Base-by-base conservation (phyloP, 2,797 vertebrate species). In the Hipposideros larvatus region DNA sequence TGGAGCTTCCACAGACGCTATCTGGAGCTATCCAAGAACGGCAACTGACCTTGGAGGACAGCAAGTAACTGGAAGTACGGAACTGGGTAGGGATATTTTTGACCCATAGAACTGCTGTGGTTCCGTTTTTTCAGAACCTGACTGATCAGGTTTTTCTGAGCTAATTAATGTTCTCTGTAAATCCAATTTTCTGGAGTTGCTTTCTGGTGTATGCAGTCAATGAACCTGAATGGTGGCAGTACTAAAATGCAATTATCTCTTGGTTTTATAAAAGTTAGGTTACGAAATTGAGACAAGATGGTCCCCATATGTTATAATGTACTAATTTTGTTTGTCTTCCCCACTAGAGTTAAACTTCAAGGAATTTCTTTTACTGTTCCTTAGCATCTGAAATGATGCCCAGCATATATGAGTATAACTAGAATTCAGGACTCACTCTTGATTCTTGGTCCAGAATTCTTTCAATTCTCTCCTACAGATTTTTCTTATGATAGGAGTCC, bases 361-460 rank as follows among this genome's bases (percentile, higher is more conserved):
- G 48, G 48, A 14, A 5, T 74, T 96, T 92, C 92, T 14, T 75
- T 59, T 80, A 55, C 2, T 70, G n/a, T 14, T 85, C 15, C 5
- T 75, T 94, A 51, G 19, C 55, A 41, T 48, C 26, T 75, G 28
- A 55, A 92, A 57, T 78, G 51, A 37, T 59, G 19, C 37, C 19
- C 71, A 24, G 24, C 41, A 34, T 59, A 51, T 71, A 28, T 68
- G 48, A 51, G 48, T 51, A 7, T 55, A 43, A 79, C 11, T 14
- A 84, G n/a, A 87, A 61, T 41, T 80, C 31, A 80, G 41, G 18
- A 55, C 10, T 78, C 24, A 66, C 6, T 73, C 28, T 78, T 63
- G 57, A 86, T 55, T 68, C 21, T 82, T 84, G n/a, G 31, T 46
- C 53, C 37, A 90, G 11, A 97, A 93, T 74, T 91, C 34, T 65